A percentile compares a stretch with the other conserved stretches of the same genome.
Conservation (phyloP, 2,888 invertebrate genomes). For the Ornithoptera priamus region DNA sequence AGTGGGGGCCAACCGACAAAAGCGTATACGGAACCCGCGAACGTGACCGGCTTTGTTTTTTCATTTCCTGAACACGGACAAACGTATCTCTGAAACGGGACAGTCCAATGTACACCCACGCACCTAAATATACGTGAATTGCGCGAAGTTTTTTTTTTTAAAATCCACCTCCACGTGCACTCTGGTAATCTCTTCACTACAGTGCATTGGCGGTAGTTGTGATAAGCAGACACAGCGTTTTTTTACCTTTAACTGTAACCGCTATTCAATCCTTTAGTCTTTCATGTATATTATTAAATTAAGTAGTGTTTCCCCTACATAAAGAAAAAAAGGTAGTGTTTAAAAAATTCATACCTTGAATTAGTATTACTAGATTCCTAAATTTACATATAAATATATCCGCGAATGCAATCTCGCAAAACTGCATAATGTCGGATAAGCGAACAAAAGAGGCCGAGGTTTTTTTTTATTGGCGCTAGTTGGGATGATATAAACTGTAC, state of each 20-base stretch:
- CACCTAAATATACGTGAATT: too few relatives aligned
- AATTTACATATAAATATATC: constrained; percentile 22
- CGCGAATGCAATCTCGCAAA: constrained; percentile 18
- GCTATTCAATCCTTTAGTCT: constrained; percentile 65
- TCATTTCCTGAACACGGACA: constrained; percentile 40
- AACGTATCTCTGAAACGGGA: constrained; percentile 54
- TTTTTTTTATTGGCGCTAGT: too few relatives aligned
- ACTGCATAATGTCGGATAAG: constrained; percentile 24
- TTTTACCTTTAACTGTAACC: constrained; percentile 48
- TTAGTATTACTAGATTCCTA: background rate
- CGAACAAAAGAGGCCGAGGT: constrained; percentile 35
- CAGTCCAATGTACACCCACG: constrained; percentile 38
- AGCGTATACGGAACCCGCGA: constrained; percentile 5
- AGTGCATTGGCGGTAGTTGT: too few relatives aligned
- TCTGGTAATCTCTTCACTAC: too few relatives aligned
- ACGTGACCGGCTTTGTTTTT: constrained; percentile 28
- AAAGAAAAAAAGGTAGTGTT: too few relatives aligned
- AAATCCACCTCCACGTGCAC: too few relatives aligned
- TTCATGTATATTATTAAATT: too few relatives aligned
- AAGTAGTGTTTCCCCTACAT: too few relatives aligned
- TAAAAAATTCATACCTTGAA: too few relatives aligned
- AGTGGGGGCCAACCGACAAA: constrained; percentile 17
- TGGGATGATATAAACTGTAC: too few relatives aligned
- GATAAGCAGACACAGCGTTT: constrained; percentile 34
- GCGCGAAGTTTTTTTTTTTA: too few relatives aligned